Conservation (phyloP, 2,797 vertebrate species). For the Neoniphon sammara region DNA sequence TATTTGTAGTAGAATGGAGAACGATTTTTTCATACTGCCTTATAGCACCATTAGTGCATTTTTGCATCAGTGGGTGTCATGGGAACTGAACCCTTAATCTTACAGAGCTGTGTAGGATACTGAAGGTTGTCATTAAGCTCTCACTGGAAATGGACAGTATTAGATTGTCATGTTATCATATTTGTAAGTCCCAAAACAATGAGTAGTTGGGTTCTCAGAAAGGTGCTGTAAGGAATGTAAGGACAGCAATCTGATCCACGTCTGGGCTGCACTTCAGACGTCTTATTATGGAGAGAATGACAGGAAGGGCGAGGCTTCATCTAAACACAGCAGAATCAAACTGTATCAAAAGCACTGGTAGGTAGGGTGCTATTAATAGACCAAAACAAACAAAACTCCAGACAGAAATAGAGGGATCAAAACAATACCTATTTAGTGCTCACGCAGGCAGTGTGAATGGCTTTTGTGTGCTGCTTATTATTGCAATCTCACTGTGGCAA, state of each 20-base stretch:
- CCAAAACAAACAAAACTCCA: constrained; percentile 75
- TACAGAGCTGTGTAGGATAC: not conserved
- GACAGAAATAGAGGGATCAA: constrained; percentile 78
- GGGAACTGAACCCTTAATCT: too few species aligned
- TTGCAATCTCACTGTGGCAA: constrained; percentile 78
- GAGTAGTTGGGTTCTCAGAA: constrained; percentile 30
- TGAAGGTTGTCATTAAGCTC: not conserved
- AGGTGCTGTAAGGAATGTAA: constrained; percentile 53
- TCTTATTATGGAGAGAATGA: constrained; percentile 73
- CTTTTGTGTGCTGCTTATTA: constrained; percentile 80
- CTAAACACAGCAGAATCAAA: constrained; percentile 70
- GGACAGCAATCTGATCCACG: constrained; percentile 46
- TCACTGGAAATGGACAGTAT: not conserved
- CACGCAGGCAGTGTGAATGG: constrained; percentile 71
- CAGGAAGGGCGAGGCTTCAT: constrained; percentile 78
- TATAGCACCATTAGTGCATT: too few species aligned
- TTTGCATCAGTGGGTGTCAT: too few species aligned
- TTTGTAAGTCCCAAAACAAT: constrained; percentile 18
- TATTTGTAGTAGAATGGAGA: too few species aligned
- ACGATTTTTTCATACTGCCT: too few species aligned
- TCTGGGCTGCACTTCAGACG: constrained; percentile 59
- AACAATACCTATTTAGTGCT: constrained; percentile 82
- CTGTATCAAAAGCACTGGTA: constrained; percentile 68
- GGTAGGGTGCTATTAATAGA: constrained; percentile 73
- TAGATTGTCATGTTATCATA: not conserved